Percentiles rank a stretch among this genome's conserved stretches.
These are phyloP conservation scores for Taeniopygia guttata DNA, from an alignment of 2,797 vertebrate species.

Conservation along the genomic window DNA sequence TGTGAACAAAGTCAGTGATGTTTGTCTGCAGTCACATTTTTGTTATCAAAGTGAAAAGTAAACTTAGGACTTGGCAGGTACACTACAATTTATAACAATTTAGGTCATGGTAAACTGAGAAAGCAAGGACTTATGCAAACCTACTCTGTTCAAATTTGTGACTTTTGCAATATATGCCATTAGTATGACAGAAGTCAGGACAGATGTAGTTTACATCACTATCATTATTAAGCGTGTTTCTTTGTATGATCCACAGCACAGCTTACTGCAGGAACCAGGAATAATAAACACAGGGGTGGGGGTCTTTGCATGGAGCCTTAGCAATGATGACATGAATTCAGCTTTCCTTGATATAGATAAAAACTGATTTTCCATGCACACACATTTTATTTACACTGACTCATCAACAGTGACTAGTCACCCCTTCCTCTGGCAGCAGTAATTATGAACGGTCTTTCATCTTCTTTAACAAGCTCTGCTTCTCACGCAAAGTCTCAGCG, in stretches of 20 bases:
- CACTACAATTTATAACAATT: slow-evolving; percentile 68
- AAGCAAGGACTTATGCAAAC: slow-evolving; percentile 54
- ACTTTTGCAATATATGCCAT: slow-evolving; percentile 51
- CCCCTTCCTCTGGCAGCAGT: slow-evolving; percentile 66
- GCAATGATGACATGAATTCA: slow-evolving; percentile 68
- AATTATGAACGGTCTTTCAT: slow-evolving; percentile 56
- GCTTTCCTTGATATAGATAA: slow-evolving; percentile 77
- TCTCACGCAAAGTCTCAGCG: slow-evolving; percentile 30
- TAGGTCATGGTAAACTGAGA: slow-evolving; percentile 60
- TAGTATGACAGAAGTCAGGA: slow-evolving; percentile 62
- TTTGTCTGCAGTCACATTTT: slow-evolving; percentile 59
- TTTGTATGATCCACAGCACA: slow-evolving; percentile 81
- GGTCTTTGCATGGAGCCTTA: slow-evolving; percentile 72
- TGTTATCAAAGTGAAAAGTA: slow-evolving; percentile 61
- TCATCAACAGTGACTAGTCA: slow-evolving; percentile 64
- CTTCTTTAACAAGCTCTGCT: slow-evolving; percentile 66
- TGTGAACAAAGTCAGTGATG: slow-evolving; percentile 61
- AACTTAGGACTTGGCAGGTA: slow-evolving; percentile 60
- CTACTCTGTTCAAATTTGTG: slow-evolving; percentile 42
- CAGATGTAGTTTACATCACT: slow-evolving; percentile 63
- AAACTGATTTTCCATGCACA: slow-evolving; percentile 79
- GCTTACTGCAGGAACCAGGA: slow-evolving; percentile 80
- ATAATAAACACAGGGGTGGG: slow-evolving; percentile 67
- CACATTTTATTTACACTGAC: slow-evolving; percentile 74
- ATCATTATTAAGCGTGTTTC: slow-evolving; percentile 70